These are phyloP conservation scores for Drosophila cyrtoloma DNA, from an alignment of 2,888 invertebrate genomes.

Conservation along the genomic window DNA sequence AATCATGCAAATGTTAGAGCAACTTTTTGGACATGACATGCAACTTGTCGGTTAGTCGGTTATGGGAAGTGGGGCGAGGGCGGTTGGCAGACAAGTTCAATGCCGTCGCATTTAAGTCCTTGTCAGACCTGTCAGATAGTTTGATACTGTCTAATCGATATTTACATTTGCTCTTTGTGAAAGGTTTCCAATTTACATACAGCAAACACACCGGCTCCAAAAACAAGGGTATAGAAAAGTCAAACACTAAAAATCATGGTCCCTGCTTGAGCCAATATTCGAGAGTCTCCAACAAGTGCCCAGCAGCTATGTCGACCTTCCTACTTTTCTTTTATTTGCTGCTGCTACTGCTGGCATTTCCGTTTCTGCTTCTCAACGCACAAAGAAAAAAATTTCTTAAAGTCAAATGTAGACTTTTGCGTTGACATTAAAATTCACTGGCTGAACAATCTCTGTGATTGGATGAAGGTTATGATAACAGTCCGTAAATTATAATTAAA, in stretches of 20 bases:
- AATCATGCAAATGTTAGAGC: slow-evolving; percentile 75
- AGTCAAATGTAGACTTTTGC: slow-evolving; percentile 37
- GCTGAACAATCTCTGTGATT: slow-evolving; percentile 16
- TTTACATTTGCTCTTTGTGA: slow-evolving; percentile 54
- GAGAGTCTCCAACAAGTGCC: slow-evolving; percentile 25
- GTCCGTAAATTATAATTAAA: not conserved
- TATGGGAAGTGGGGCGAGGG: not conserved
- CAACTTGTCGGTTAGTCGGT: slow-evolving; percentile 6
- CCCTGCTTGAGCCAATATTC: slow-evolving; percentile 17
- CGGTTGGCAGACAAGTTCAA: slow-evolving; percentile 66
- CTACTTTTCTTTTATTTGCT: slow-evolving; percentile 16
- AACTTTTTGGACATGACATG: slow-evolving; percentile 53
- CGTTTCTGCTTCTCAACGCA: slow-evolving; percentile 65
- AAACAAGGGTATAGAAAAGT: slow-evolving; percentile 9
- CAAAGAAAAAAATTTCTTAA: slow-evolving; percentile 3
- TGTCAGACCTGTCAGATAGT: slow-evolving; percentile 69
- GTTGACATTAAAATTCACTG: slow-evolving; percentile 32
- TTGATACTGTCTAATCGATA: slow-evolving; percentile 76
- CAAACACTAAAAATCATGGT: slow-evolving; percentile 21
- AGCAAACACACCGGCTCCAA: slow-evolving; percentile 10
- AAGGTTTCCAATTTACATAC: slow-evolving; percentile 41
- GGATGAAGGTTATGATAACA: slow-evolving; percentile 6
- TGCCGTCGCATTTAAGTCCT: slow-evolving; percentile 57
- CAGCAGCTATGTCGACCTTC: slow-evolving; percentile 31
- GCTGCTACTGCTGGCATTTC: slow-evolving; percentile 58